These are phyloP conservation scores for Prosopocoilus inquinatus DNA, from an alignment of 2,888 invertebrate species.

Conservation along the genomic window DNA sequence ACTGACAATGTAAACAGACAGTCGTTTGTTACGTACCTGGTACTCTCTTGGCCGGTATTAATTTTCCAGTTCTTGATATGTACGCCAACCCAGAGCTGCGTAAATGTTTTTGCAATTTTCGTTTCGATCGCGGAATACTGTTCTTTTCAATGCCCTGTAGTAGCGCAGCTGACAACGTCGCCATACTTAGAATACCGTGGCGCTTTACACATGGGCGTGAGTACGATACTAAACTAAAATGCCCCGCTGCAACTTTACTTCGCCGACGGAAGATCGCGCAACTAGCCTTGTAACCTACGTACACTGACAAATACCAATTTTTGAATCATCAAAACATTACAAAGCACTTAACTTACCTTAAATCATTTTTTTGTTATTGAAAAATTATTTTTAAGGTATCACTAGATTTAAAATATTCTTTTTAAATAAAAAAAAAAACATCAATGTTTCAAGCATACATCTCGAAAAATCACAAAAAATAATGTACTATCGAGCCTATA, in stretches of 20 bases:
- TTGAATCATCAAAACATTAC: too few relatives aligned
- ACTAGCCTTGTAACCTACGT: constrained; percentile 7
- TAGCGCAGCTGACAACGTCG: constrained; percentile 47
- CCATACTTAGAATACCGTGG: constrained; percentile 44
- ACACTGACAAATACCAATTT: background rate
- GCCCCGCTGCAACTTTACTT: constrained; percentile 2
- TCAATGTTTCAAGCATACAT: too few relatives aligned
- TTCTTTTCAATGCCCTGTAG: constrained; percentile 45
- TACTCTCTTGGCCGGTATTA: constrained; percentile 53
- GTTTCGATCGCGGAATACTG: constrained; percentile 48
- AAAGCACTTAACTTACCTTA: too few relatives aligned
- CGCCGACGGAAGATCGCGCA: constrained; percentile 14
- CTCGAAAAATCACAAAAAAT: too few relatives aligned
- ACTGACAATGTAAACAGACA: constrained; percentile 42
- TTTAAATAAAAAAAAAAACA: too few relatives aligned
- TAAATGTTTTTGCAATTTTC: constrained; percentile 52
- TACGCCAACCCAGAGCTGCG: constrained; percentile 52
- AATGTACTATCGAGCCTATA: too few relatives aligned
- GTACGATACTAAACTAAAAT: constrained; percentile 5
- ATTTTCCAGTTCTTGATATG: constrained; percentile 53
- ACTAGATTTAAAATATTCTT: too few relatives aligned
- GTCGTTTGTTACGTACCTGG: constrained; percentile 45
- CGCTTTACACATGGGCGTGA: constrained; percentile 31
- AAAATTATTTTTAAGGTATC: too few relatives aligned
- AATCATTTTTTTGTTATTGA: too few relatives aligned